Evolutionary conservation across 2,113 vertebrate genomes (phyloP).

Genomic region (Desmodus rotundus): DNA sequence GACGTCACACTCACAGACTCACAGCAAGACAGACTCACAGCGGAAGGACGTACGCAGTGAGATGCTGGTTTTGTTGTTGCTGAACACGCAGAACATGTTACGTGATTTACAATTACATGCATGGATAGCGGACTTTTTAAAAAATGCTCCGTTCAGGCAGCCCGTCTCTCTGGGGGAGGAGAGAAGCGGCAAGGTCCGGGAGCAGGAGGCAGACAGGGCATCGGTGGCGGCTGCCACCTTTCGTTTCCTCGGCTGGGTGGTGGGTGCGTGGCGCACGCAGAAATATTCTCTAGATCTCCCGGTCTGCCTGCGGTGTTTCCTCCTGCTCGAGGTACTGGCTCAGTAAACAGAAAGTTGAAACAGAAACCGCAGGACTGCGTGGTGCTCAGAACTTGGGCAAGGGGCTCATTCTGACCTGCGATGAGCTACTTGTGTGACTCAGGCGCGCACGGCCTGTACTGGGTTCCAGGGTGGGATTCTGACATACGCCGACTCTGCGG

Average conservation of each 20-base stretch:
- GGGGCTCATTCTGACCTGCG: not conserved
- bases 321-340: not conserved
- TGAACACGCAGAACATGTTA: not conserved
- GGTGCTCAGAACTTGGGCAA: not conserved
- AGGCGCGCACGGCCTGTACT: fast-evolving
- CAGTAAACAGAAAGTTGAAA: not conserved
- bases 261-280: not conserved
- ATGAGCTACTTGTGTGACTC: not conserved
- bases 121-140: not conserved
- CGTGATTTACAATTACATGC: not conserved
- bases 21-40: fast-evolving
- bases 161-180: not conserved
- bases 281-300: not conserved
- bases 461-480: not conserved
- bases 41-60: not conserved
- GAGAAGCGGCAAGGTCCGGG: not conserved
- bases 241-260: not conserved
- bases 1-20: fast-evolving
- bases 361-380: not conserved
- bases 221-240: fast-evolving
- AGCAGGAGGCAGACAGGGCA: fast-evolving
- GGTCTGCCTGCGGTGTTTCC: not conserved
- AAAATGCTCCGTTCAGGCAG: too few relatives aligned
- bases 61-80: not conserved
- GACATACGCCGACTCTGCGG: not conserved